Conservation (phyloP, 2,888 invertebrate species). For the Epinotia bilunana region DNA sequence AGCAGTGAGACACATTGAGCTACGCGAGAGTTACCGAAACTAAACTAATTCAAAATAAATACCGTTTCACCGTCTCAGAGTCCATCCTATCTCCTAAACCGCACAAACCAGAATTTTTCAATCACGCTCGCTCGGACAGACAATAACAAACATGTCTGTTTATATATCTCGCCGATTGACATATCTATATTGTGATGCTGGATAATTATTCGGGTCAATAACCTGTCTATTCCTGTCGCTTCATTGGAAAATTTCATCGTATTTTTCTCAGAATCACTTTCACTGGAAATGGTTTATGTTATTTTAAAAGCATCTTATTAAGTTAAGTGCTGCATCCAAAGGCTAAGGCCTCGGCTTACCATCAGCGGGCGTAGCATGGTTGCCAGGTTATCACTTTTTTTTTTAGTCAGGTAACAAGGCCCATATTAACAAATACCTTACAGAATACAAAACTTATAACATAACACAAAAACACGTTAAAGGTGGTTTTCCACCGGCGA, state of each 20-base stretch:
- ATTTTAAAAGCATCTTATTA: background rate
- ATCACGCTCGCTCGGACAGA: background rate
- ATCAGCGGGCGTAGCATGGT: no score
- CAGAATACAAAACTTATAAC: no score
- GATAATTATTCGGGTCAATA: slow-evolving; percentile 7
- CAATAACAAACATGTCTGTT: slow-evolving; percentile 18
- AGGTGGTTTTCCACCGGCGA: no score
- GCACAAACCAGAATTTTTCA: slow-evolving; percentile 18
- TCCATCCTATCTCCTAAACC: background rate
- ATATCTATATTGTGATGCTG: slow-evolving; percentile 24
- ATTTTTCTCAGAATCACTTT: slow-evolving; percentile 8
- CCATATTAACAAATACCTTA: no score
- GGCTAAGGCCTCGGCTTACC: no score
- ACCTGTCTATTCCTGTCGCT: slow-evolving; percentile 11
- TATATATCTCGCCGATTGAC: slow-evolving; percentile 19
- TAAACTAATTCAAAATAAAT: no score
- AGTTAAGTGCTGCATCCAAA: background rate
- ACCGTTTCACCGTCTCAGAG: background rate
- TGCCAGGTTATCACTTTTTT: no score
- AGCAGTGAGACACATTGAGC: no score
- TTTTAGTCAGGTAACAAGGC: no score
- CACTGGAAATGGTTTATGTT: background rate
- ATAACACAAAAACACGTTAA: no score
- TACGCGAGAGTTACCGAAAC: no score
- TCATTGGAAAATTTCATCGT: slow-evolving; percentile 5